phyloP scores from a whole-genome alignment of 1,140 invertebrate genomes.

The Drosophila neocordata region DNA sequence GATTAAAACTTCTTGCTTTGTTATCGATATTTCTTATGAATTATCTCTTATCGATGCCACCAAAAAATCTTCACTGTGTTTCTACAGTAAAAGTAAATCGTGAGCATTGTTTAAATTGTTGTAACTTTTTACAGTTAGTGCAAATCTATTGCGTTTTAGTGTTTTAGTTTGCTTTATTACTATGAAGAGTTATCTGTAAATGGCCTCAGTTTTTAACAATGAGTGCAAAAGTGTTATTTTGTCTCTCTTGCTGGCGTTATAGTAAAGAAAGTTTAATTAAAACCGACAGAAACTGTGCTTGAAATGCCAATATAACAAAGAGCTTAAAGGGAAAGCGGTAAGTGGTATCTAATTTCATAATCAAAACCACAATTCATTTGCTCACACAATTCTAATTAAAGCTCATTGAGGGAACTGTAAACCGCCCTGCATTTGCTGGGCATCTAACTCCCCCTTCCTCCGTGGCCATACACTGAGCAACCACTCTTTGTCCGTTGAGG shows the following conservation, averaged over 20 bases:
- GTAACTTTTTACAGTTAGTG: neutral
- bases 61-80: too few species aligned
- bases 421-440: neutral
- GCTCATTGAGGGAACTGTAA: neutral
- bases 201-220: too few species aligned
- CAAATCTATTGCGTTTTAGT: neutral
- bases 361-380: constrained; percentile 42
- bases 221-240: neutral
- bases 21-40: too few species aligned
- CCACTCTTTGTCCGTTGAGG: neutral
- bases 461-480: neutral
- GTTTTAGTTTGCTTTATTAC: neutral
- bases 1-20: too few species aligned
- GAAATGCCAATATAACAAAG: neutral
- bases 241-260: neutral
- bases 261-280: neutral
- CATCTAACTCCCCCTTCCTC: neutral
- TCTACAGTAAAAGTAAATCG: too few species aligned
- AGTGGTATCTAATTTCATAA: constrained; percentile 43
- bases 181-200: neutral
- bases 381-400: constrained; percentile 20
- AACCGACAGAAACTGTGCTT: neutral
- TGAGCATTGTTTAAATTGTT: too few species aligned
- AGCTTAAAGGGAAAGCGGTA: neutral
- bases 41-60: too few species aligned